Evolutionary conservation across 2,113 vertebrate genomes (phyloP).

Genomic region (Spizaetus ornatus): DNA sequence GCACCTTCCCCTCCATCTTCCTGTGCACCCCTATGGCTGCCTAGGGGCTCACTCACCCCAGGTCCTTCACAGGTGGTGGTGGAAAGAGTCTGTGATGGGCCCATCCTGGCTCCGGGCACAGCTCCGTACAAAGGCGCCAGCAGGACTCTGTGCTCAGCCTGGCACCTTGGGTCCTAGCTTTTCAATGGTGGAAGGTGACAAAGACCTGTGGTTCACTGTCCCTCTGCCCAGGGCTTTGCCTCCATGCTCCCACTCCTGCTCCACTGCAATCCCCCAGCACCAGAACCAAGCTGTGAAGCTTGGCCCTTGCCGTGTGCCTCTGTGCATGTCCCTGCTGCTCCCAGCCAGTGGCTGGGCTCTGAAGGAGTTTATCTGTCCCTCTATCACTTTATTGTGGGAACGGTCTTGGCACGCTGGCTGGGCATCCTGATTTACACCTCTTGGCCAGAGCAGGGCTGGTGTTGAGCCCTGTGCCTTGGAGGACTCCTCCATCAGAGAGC

Average conservation of each 20-base stretch:
- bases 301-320: not conserved
- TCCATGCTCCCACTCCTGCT: not conserved
- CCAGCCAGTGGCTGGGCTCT: not conserved
- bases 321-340: not conserved
- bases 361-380: not conserved
- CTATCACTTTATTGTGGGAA: not conserved
- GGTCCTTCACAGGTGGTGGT: not conserved
- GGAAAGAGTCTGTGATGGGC: not conserved
- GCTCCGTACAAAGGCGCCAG: not conserved
- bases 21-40: not conserved
- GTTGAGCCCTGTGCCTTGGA: not conserved
- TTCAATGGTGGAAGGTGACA: not conserved
- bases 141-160: not conserved
- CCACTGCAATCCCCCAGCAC: not conserved
- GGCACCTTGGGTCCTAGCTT: not conserved
- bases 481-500: not conserved
- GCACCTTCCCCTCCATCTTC: not conserved
- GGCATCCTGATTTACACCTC: not conserved
- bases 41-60: not conserved
- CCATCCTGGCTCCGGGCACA: rapidly evolving
- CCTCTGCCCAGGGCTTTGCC: too few relatives aligned
- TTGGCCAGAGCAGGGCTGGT: not conserved
- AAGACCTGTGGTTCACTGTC: not conserved
- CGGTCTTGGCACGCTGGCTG: rapidly evolving
- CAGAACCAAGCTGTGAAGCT: not conserved